Evolutionary conservation across 2,888 invertebrate genomes (phyloP).

Genomic region (Eupithecia inturbata): DNA sequence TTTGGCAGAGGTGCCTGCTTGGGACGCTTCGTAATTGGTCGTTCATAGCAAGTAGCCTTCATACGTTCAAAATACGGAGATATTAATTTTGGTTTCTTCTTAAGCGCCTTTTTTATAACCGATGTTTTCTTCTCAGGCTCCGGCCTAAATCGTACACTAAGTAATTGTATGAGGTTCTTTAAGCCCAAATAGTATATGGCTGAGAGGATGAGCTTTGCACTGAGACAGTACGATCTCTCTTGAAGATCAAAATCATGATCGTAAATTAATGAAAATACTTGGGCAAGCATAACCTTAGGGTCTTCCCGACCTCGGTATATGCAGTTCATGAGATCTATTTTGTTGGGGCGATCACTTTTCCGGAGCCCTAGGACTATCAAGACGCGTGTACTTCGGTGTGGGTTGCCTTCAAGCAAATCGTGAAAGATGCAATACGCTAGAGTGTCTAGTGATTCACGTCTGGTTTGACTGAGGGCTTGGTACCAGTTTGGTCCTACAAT

Average conservation of each 20-base stretch:
- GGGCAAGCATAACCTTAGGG: constrained; percentile 70
- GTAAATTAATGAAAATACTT: constrained; percentile 61
- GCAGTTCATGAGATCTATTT: constrained; percentile 66
- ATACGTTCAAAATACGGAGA: constrained; percentile 72
- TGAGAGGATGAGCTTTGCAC: constrained; percentile 69
- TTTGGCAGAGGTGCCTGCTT: constrained; percentile 67
- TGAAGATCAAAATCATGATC: constrained; percentile 66
- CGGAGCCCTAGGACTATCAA: constrained; percentile 63
- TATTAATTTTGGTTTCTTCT: constrained; percentile 49
- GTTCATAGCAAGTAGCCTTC: constrained; percentile 61
- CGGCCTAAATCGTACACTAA: constrained; percentile 62
- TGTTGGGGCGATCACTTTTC: constrained; percentile 57
- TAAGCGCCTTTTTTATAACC: constrained; percentile 53
- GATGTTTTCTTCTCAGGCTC: constrained; percentile 46
- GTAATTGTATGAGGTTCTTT: constrained; percentile 57
- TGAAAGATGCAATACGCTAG: constrained; percentile 66
- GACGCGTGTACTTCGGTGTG: constrained; percentile 56
- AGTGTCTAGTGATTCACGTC: constrained; percentile 64
- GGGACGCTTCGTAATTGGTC: constrained; percentile 50
- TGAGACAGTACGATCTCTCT: constrained; percentile 61
- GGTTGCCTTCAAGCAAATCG: constrained; percentile 71
- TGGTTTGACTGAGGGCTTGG: constrained; percentile 70
- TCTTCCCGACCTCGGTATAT: constrained; percentile 62
- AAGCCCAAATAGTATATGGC: constrained; percentile 70
- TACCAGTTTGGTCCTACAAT: constrained; percentile 73